phyloP scores from a whole-genome alignment of 2,113 vertebrate species.

The Petaurus breviceps region DNA sequence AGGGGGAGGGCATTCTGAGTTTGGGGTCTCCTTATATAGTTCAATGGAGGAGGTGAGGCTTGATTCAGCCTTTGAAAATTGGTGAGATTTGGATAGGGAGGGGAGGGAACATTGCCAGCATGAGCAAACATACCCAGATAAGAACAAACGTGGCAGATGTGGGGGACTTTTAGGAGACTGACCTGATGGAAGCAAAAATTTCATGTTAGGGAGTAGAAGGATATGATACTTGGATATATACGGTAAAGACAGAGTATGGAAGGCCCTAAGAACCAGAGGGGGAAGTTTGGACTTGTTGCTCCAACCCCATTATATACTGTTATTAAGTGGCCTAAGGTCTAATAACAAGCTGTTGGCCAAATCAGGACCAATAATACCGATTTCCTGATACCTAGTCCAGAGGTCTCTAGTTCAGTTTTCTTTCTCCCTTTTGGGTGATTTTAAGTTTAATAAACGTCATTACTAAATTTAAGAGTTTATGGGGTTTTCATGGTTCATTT shows the following conservation, averaged over 20 bases:
- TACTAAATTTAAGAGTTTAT: background rate
- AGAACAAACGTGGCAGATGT: background rate
- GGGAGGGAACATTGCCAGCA: background rate
- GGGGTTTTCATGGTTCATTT: constrained; percentile 20
- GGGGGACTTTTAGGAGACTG: background rate
- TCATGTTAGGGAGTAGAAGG: background rate
- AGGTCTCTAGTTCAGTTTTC: constrained; percentile 5
- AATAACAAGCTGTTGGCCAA: background rate
- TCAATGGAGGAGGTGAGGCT: background rate
- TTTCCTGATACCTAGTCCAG: background rate
- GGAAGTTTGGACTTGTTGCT: background rate
- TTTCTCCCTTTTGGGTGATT: constrained; percentile 3
- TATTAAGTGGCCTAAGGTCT: background rate
- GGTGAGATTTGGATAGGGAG: background rate
- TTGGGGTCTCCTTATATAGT: background rate
- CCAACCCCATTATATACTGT: background rate
- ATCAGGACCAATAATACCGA: background rate
- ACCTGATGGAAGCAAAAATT: background rate
- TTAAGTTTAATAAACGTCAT: constrained; percentile 5
- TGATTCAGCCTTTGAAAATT: constrained; percentile 17
- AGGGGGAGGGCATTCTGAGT: background rate
- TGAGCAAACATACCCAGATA: background rate
- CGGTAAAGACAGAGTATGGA: background rate
- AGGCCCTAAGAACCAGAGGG: background rate
- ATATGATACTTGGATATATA: background rate